These are phyloP conservation scores for Lithophane ornitopus DNA, from an alignment of 2,888 invertebrate genomes.

Conservation along the genomic window DNA sequence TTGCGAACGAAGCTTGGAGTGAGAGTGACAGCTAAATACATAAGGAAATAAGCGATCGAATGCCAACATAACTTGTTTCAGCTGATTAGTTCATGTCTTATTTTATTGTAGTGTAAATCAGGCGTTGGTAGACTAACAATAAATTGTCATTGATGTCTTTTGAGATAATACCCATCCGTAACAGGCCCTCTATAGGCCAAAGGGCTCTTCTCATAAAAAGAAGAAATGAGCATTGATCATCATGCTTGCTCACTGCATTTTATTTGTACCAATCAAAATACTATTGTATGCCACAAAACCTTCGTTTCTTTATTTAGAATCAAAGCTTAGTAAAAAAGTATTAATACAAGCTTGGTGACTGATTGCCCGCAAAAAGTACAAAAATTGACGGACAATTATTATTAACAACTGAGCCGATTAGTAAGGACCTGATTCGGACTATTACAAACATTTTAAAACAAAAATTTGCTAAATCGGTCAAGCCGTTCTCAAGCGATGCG, in stretches of 20 bases:
- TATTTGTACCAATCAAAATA: constrained; percentile 16
- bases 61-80: not conserved
- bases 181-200: not conserved
- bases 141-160: constrained; percentile 1
- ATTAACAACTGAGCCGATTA: too few relatives aligned
- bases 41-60: constrained; percentile 19
- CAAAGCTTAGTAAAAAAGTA: not conserved
- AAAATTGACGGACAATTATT: too few relatives aligned
- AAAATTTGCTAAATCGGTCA: too few relatives aligned
- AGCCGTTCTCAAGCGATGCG: too few relatives aligned
- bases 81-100: constrained; percentile 18
- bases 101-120: constrained; percentile 25
- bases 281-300: constrained; percentile 3
- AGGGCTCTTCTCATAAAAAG: not conserved
- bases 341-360: not conserved
- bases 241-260: not conserved
- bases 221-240: constrained; percentile 10
- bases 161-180: not conserved
- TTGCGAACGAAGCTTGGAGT: not conserved
- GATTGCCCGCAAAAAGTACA: too few relatives aligned
- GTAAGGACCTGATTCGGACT: too few relatives aligned
- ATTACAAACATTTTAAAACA: too few relatives aligned
- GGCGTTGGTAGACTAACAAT: not conserved
- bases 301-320: constrained; percentile 3
- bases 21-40: not conserved